These are phyloP conservation scores for Mizuhopecten yessoensis DNA, from an alignment of 1,140 invertebrate genomes.

Conservation along the genomic window DNA sequence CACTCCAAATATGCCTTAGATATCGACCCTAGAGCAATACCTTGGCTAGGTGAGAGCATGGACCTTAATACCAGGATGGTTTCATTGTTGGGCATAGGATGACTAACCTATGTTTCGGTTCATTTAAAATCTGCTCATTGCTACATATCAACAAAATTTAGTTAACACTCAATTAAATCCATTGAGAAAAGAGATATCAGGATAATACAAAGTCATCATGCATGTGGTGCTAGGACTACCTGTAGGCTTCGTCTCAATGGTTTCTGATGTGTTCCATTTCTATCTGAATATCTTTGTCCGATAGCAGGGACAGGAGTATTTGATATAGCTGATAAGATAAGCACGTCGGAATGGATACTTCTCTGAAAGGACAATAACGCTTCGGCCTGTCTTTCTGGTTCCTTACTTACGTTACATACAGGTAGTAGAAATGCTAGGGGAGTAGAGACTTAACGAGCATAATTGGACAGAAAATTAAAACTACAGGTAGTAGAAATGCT, in stretches of 20 bases:
- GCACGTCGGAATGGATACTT: too few relatives aligned
- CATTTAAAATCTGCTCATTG: not conserved
- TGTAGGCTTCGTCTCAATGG: too few relatives aligned
- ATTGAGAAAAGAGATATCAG: not conserved
- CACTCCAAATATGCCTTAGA: too few relatives aligned
- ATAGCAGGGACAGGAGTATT: not conserved
- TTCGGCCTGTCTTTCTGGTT: not conserved
- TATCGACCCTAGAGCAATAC: too few relatives aligned
- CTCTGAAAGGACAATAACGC: too few relatives aligned
- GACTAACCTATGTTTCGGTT: not conserved
- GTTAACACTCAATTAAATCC: constrained; percentile 27
- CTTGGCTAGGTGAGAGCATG: not conserved
- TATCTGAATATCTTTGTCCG: not conserved
- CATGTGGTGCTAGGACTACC: not conserved
- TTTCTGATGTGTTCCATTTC: not conserved
- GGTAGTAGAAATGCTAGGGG: not conserved
- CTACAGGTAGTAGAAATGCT: not conserved
- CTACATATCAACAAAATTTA: not conserved
- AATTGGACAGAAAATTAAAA: not conserved
- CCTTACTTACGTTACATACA: not conserved
- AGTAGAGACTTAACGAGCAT: not conserved
- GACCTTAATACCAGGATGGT: not conserved
- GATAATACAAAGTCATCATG: not conserved
- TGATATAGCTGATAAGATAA: not conserved
- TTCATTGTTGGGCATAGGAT: not conserved